Base-by-base conservation (phyloP, 2,888 invertebrate genomes). In the Alloscopus bannaensis region DNA sequence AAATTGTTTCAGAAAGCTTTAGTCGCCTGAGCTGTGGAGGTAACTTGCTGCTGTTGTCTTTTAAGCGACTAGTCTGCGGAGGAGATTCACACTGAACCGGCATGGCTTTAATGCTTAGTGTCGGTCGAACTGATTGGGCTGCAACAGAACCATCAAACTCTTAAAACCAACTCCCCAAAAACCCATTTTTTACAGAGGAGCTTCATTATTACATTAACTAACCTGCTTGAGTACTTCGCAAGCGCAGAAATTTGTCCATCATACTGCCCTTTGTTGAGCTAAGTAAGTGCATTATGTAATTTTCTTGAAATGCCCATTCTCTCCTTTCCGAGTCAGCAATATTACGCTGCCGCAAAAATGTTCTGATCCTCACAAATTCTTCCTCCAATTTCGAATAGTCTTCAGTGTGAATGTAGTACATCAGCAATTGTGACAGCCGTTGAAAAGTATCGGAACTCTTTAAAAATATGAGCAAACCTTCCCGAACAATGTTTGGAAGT, bases 1-100 rank as follows among this genome's bases (percentile, higher is more conserved):
- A 42, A 29, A 62, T 26, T 2, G 81, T 28, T 68, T 76, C 59
- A 18, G 24, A 20, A 11, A 69, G 47, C 18, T 80, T 77, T 1
- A 82, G 20, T 1, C 66, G 57, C 20, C 68, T 29, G 11, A 84
- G n/a, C 42, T 77, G 77, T 0, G 75, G 75, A 11, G 81, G 84
- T 4, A 84, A 11, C 60, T 68, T 70, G 70, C 18, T 42, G n/a
- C 73, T 42, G 42, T 2, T 6, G 3, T 1, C 31, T 31, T 20
- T 3, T 0, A 28, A 0, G 3, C 29, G 47, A 50, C 24, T 18
- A 47, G 31, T 3, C 26, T 29, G 36, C 0, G 47, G 18, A 0
- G 36, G 57, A 18, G 66, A 20, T 52, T 3, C 31, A 40, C 36
- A 45, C 8, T n/a, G 3, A n/a, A 22, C 77, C 0, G 62, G 42